phyloP scores from a whole-genome alignment of 2,113 vertebrate species.

The Bombycilla garrulus region DNA sequence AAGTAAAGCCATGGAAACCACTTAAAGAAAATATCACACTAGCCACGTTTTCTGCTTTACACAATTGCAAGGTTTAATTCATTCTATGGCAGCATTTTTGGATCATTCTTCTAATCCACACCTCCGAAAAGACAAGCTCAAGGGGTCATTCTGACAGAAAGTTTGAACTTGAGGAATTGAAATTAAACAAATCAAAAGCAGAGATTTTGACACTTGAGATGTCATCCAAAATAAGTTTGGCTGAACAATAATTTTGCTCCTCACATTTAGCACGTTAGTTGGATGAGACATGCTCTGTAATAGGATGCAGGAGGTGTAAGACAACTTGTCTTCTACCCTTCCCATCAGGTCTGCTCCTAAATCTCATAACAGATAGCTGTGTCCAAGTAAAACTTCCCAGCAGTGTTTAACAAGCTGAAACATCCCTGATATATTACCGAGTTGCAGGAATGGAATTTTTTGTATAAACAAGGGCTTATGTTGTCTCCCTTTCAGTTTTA shows the following conservation, averaged over 20 bases:
- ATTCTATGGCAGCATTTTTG: background rate
- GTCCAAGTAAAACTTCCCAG: background rate
- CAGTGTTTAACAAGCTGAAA: background rate
- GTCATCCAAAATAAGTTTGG: background rate
- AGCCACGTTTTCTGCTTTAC: background rate
- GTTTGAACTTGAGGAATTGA: background rate
- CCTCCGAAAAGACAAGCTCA: background rate
- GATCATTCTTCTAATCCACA: background rate
- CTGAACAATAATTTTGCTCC: background rate
- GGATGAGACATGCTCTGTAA: background rate
- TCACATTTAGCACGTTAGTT: background rate
- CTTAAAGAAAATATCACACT: background rate
- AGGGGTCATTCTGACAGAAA: background rate
- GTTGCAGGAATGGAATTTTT: conserved; percentile 5
- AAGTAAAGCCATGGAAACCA: background rate
- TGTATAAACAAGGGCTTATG: background rate
- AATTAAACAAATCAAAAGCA: background rate
- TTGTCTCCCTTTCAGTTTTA: background rate
- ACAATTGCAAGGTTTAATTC: background rate
- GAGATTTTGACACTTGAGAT: background rate
- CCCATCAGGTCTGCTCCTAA: background rate
- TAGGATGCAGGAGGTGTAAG: background rate
- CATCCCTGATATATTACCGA: background rate
- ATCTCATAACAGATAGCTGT: background rate
- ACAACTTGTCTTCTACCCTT: background rate